Evolutionary conservation across 64 coral and sea anemone genomes (phyloP), one percentile per base, ranked within the genome.

Genomic region (Pocillopora damicornis): DNA sequence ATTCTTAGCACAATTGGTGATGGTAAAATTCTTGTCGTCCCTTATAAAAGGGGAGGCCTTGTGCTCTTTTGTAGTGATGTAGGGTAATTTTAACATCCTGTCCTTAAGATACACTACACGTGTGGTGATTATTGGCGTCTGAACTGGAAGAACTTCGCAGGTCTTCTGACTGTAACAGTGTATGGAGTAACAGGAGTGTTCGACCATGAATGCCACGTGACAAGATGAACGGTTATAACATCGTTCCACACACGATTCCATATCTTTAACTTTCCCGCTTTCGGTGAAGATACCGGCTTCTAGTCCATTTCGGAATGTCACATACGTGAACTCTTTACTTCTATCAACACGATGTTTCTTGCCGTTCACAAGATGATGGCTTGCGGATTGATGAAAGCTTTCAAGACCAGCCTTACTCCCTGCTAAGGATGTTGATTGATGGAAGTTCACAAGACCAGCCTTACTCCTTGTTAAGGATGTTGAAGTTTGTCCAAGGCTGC

Each of bases 151-250:
- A 51, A 95, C 81, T 51, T 92, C 93, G 59, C 87, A 99, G 15
- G 90, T 90, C 59, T 75, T 92, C 73, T 91, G 89, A 61, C 82
- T 99, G 88, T 93, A 95, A 75, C 97, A 99, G 35, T 99, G 75
- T 23, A 99, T 90, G 22, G 90, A 92, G 42, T 93, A 99, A 79
- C 97, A 99, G 0, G 75, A 34, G 2, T 80, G 83, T 74, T 79
- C 90, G 14, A 92, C 90, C 90, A 99, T 84, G 37, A 92, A 95
- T 7, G 93, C 97, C 37, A 99, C 87, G 60, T 95, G 90, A 76
- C 97, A 99, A 1, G 57, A 75, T 15, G 37, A 42, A 71, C 80
- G 87, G 16, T 80, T 78, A 59, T 90, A 92, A 42, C 97, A 99
- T 1, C 83, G 86, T 15, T 42, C 17, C 30, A 95, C 83, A 35